A percentile compares a stretch with the other conserved stretches of the same genome.
phyloP scores from a whole-genome alignment of 2,113 vertebrate genomes.

The Cynocephalus volans region DNA sequence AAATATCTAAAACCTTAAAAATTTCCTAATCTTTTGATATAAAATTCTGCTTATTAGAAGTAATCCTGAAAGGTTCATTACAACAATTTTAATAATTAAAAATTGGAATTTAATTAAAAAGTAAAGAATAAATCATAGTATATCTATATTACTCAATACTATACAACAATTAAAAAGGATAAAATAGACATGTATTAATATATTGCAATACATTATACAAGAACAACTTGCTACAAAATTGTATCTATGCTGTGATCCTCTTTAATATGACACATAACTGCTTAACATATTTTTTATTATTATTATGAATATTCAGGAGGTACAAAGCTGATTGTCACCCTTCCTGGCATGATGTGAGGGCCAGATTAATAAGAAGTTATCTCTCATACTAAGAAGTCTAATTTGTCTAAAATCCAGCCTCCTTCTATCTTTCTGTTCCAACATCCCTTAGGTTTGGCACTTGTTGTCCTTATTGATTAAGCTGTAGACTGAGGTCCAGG shows the following conservation, averaged over 20 bases:
- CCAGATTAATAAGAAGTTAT: not conserved
- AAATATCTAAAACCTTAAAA: not conserved
- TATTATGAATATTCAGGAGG: too few species aligned
- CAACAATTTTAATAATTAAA: not conserved
- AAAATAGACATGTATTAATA: not conserved
- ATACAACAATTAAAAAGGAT: not conserved
- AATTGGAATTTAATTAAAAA: not conserved
- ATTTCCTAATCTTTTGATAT: not conserved
- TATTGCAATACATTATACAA: not conserved
- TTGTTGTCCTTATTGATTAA: not conserved
- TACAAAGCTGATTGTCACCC: too few species aligned
- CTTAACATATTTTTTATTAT: too few species aligned
- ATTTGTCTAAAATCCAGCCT: not conserved
- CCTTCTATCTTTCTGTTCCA: not conserved
- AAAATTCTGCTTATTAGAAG: constrained; percentile 38
- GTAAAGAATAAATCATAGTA: not conserved
- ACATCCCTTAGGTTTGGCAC: not conserved
- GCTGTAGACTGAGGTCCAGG: not conserved
- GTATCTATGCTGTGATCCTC: not conserved
- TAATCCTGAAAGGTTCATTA: not conserved
- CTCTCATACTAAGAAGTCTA: not conserved
- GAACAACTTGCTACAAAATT: not conserved
- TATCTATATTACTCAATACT: not conserved
- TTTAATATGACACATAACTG: not conserved
- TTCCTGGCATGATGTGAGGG: too few species aligned